These are phyloP conservation scores for Ochropacha duplaris DNA, from an alignment of 2,888 invertebrate genomes.

Conservation along the genomic window DNA sequence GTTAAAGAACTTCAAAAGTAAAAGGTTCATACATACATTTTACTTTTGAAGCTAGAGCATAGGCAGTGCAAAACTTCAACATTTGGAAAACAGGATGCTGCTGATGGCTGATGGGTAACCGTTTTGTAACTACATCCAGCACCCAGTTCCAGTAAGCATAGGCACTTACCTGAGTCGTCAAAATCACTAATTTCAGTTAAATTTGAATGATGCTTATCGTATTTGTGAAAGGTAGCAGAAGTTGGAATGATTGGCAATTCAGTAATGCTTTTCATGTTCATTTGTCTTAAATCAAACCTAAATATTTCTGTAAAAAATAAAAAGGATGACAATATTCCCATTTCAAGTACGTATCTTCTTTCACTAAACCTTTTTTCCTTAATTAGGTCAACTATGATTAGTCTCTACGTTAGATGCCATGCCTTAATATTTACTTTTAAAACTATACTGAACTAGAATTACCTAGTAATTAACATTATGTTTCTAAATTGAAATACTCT, in stretches of 20 bases:
- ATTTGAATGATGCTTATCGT: not conserved
- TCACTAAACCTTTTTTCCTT: no score
- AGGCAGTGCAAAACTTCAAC: no score
- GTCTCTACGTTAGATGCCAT: no score
- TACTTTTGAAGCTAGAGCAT: no score
- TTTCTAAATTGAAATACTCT: not conserved
- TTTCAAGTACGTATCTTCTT: no score
- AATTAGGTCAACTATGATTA: no score
- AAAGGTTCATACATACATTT: no score
- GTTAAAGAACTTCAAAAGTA: no score
- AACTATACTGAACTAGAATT: no score
- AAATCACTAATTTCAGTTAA: conserved; percentile 3
- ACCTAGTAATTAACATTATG: not conserved
- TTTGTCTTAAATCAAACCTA: conserved; percentile 15
- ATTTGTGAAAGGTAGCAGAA: not conserved
- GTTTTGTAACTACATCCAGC: not conserved
- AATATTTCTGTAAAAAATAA: not conserved
- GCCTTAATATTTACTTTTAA: no score
- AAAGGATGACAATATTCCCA: not conserved
- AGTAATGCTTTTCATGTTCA: conserved; percentile 20
- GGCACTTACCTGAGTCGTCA: not conserved
- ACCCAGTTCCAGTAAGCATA: not conserved
- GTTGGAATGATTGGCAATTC: conserved; percentile 29
- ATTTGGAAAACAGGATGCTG: no score
- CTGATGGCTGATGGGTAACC: no score